Base-by-base conservation (phyloP, 1,140 invertebrate genomes). In the Amphibalanus amphitrite region DNA sequence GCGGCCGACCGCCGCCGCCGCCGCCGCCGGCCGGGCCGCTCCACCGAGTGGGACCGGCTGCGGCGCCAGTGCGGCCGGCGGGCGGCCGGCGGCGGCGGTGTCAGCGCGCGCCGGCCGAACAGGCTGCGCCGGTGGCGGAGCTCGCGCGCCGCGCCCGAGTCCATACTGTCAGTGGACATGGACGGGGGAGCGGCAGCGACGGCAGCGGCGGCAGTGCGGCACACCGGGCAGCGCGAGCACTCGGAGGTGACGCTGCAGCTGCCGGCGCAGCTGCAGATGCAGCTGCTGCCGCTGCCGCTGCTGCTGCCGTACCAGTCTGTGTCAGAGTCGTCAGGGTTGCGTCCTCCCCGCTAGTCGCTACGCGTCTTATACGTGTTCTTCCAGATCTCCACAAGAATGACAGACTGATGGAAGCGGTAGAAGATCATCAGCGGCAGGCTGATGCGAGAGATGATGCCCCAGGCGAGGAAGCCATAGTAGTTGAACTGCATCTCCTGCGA, bases 331-430 rank as follows among this genome's bases (percentile, higher is more conserved):
- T 75, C 67, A 72, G 76, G 28, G 75, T 71, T n/a, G 77, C 78
- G 29, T 73, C 74, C 59, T 13, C n/a, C 26, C 69, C 64, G 65
- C 72, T 77, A 77, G 69, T 73, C 73, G n/a, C 74, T 76, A 47
- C 76, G 75, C 15, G 77, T 77, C 67, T 82, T 81, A 78, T 85
- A 85, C 10, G 83, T 83, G 65, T 83, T 83, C 74, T 86, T 86
- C 88, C 88, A 89, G 17, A 87, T 85, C 74, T 89, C 87, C 15
- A 87, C 81, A 17, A 89, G 78, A 71, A 87, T 81, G 25, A 89
- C 85, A 68, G 85, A 85, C 13, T 86, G 87, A 76, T 90, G 88
- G 78, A 89, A 90, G 38, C 87, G 81, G 72, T 85, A 89, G 75
- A 88, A 87, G 29, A 88, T 86, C 3, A 87, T 77, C 0, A 89